Base-by-base conservation (phyloP, 2,888 invertebrate species). In the Aspidiotus destructor region DNA sequence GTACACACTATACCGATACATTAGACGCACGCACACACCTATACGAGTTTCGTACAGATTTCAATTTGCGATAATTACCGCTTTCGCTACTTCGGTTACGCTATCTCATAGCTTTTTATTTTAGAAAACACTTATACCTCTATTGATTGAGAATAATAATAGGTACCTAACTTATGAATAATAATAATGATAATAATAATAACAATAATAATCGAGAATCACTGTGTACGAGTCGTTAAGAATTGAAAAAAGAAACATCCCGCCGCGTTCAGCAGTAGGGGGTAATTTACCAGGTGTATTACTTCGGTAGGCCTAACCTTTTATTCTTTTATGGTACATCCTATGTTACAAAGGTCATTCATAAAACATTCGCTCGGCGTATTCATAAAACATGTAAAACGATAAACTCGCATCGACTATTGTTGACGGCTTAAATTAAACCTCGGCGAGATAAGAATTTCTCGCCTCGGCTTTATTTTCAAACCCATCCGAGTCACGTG, bases 271-370 rank as follows among this genome's bases (percentile, higher is more conserved):
- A 9, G 41, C 64, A 55, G 28, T 28, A 28, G 64, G 64, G 41
- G 64, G 64, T 64, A 64, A 64, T 64, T 64, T 64, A 64, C 64
- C 64, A 64, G 64, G 64, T 64, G 64, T 64, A 64, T 17, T 55
- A 54, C 17, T 64, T 55, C 64, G 64, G 64, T 64, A 64, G 64
- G 64, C 55, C 41, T 63, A 64, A 54, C 64, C 64, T 54, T 54
- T 64, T 54, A 54, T 28, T 28, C 28, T 28, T 28, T 28, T 28
- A 28, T 28, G 28, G 28, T 48, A 44, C 60, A 60, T 41, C 41
- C 60, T 61, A 42, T 17, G 41, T 42, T 17, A 61, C 64, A 64
- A 64, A 64, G 64, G 64, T 64, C 64, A 64, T 64, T 64, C 64
- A 64, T 64, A 64, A 64, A 64, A 53, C 41, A 54, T 64, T 64